phyloP scores from a whole-genome alignment of 2,888 invertebrate genomes.

The Callyntrura guangdongensis region DNA sequence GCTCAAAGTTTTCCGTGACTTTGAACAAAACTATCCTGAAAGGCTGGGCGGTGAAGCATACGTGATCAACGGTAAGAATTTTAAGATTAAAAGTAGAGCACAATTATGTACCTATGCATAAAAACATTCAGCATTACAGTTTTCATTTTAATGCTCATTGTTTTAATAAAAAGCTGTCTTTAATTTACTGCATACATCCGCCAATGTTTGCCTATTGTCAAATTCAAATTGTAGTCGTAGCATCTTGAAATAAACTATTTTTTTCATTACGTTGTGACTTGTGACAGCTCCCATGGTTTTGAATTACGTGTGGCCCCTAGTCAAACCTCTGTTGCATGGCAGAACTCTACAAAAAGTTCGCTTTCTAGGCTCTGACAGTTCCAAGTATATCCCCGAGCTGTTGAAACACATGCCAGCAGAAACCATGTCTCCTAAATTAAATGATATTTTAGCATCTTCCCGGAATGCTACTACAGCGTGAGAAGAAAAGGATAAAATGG shows the following conservation, averaged over 20 bases:
- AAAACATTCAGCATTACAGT: too few species aligned
- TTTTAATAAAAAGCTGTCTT: too few species aligned
- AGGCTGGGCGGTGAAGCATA: slow-evolving; percentile 60
- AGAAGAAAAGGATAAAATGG: too few species aligned
- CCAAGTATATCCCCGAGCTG: slow-evolving; percentile 69
- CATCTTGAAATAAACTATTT: too few species aligned
- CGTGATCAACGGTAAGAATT: slow-evolving; percentile 71
- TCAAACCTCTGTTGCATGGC: slow-evolving; percentile 78
- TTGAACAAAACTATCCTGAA: slow-evolving; percentile 73
- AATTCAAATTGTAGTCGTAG: too few species aligned
- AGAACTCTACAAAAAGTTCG: slow-evolving; percentile 75
- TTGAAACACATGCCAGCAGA: slow-evolving; percentile 67
- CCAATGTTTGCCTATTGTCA: too few species aligned
- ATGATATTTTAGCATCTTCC: neutral
- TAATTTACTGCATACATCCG: too few species aligned
- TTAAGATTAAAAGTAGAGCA: too few species aligned
- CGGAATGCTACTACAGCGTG: slow-evolving; percentile 1
- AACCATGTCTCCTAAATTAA: slow-evolving; percentile 50
- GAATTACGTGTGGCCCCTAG: slow-evolving; percentile 74
- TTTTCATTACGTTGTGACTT: neutral
- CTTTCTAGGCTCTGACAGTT: slow-evolving; percentile 63
- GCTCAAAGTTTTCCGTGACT: slow-evolving; percentile 68
- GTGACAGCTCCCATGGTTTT: slow-evolving; percentile 77
- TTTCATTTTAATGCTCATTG: too few species aligned
- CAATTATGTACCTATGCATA: too few species aligned